Percentiles rank a stretch among this genome's conserved stretches.
Evolutionary conservation across 2,113 vertebrate species (phyloP).

Genomic region (Notothenia coriiceps): DNA sequence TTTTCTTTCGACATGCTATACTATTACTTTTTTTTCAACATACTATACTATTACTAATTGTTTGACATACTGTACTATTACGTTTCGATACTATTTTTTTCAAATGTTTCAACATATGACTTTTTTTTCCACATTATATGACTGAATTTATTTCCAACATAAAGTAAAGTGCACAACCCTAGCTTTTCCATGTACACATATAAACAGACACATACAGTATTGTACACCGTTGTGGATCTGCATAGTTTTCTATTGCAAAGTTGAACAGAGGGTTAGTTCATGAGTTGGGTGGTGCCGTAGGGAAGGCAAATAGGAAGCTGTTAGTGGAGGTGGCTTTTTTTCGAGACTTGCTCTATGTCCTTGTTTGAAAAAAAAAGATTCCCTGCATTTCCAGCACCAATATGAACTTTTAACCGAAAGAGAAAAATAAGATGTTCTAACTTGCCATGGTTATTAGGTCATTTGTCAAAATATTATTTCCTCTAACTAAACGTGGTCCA

Average conservation of each 20-base stretch:
- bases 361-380: constrained; percentile 25
- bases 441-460: too few species aligned
- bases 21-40: background rate
- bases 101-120: too few species aligned
- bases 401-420: background rate
- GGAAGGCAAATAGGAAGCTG: constrained; percentile 46
- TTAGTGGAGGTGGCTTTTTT: constrained; percentile 3
- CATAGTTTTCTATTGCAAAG: constrained; percentile 15
- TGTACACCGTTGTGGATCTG: constrained; percentile 1
- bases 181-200: constrained; percentile 4
- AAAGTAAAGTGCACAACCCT: constrained; percentile 5
- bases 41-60: background rate
- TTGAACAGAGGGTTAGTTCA: constrained; percentile 47
- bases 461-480: background rate
- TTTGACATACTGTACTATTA: background rate
- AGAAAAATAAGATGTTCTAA: background rate
- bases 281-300: constrained; percentile 21
- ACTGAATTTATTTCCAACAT: background rate
- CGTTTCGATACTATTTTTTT: background rate
- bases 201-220: background rate
- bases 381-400: constrained; percentile 4
- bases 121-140: background rate
- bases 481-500: background rate
- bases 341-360: constrained; percentile 4
- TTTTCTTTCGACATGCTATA: background rate